Base-by-base conservation (phyloP, 1,140 invertebrate genomes). In the Ceratina australensis region DNA sequence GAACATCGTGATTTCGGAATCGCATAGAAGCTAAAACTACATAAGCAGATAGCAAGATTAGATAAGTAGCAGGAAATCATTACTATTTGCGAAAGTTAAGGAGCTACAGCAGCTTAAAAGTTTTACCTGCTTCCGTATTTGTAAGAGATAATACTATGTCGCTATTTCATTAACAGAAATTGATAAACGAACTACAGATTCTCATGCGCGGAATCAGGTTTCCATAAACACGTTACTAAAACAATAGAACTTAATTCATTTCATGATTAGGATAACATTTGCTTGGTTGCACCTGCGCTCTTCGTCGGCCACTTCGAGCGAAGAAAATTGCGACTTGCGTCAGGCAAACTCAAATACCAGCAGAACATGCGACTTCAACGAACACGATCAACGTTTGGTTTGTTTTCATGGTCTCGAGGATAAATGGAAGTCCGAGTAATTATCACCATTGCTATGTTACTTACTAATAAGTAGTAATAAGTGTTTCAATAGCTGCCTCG, bases 391-490 rank as follows among this genome's bases (percentile, higher is more conserved):
- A 12, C 75, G 77, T 72, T 69, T 89, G 24, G 59, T 87, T 52
- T 89, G 88, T 78, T 83, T 85, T 7, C 72, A 72, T 24, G 86
- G 84, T 50, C 50, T 88, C 13, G 63, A 83, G 49, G 68, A 85
- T 18, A 76, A 82, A 71, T 88, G 86, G 86, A 82, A 16, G 52
- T 49, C 66, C 15, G 80, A 78, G 87, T 87, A 24, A 78, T 63
- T 77, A 69, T 71, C 56, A 2, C 26, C 20, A n/a, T 16, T n/a
- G 7, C 2, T 61, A 49, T 26, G 2, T 65, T 75, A 26, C 69
- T 26, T 64, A 42, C 49, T 56, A 63, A 52, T 16, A 0, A 26
- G 15, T n/a, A 49, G 33, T 42, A 42, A 42, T 42, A 42, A 42
- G 33, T 42, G 33, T 63, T 64, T 52, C 13, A 28, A 42, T 64